Conservation (phyloP, 92 coral and sea anemone genomes). For the Chrysogorgia sp. region DNA sequence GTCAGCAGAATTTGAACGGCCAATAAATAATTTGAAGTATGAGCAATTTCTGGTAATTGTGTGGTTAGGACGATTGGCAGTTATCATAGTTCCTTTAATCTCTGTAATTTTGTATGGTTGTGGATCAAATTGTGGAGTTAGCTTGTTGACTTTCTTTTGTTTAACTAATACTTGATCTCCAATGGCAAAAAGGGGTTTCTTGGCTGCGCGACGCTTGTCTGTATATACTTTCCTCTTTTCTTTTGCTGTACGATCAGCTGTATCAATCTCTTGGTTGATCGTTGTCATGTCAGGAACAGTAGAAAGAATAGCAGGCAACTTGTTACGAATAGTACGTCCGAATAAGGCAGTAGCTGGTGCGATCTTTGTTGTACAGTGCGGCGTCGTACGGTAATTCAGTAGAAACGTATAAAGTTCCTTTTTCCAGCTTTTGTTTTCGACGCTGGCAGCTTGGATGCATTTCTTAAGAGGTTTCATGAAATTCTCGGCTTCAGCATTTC, state of each 20-base stretch:
- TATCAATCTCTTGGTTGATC: conserved; percentile 6
- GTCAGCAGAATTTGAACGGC: neutral
- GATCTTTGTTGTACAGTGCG: conserved; percentile 12
- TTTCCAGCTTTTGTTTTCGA: conserved; percentile 13
- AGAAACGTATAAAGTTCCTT: neutral
- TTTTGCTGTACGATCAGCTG: neutral
- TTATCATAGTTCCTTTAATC: conserved; percentile 19
- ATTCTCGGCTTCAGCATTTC: no score
- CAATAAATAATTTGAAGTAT: neutral
- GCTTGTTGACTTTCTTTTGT: neutral
- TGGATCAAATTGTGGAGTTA: conserved; percentile 6
- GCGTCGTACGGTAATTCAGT: conserved; percentile 2
- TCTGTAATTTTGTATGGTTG: conserved; percentile 9
- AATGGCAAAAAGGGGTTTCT: neutral
- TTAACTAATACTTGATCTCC: conserved; percentile 21
- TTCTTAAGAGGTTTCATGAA: conserved; percentile 18
- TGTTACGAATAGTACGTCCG: neutral
- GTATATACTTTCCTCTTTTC: neutral
- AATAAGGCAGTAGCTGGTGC: conserved; percentile 4
- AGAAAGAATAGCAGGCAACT: neutral
- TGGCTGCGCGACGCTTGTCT: neutral
- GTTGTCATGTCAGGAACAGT: neutral
- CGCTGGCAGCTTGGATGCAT: conserved; percentile 15
- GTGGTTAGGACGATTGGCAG: neutral
- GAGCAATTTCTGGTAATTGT: neutral